These are phyloP conservation scores for Lycorma delicatula DNA, from an alignment of 1,140 invertebrate genomes.

Conservation along the genomic window DNA sequence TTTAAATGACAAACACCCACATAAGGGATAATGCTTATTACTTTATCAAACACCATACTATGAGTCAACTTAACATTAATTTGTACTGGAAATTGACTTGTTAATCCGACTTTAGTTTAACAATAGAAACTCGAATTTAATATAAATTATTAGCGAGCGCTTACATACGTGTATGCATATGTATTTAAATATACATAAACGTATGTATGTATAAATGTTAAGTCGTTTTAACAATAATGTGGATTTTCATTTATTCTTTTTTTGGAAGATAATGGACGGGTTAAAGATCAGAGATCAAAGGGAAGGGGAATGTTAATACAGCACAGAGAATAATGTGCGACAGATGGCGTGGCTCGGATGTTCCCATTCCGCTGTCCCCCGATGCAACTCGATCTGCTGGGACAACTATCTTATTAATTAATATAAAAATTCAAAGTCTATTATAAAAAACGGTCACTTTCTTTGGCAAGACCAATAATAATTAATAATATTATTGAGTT, in stretches of 20 bases:
- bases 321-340: not conserved
- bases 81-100: conserved; percentile 6
- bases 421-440: conserved; percentile 29
- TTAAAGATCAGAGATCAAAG: not conserved
- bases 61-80: conserved; percentile 5
- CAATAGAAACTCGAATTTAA: no score
- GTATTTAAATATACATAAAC: no score
- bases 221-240: no score
- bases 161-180: no score
- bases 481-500: conserved; percentile 30
- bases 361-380: not conserved
- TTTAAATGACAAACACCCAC: not conserved
- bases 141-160: no score
- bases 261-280: not conserved
- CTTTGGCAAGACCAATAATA: conserved; percentile 31
- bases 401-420: conserved; percentile 22
- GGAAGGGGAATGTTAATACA: not conserved
- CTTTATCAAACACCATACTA: not conserved
- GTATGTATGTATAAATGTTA: no score
- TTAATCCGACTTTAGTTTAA: not conserved
- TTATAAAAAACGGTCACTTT: conserved; percentile 29
- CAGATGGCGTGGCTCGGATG: not conserved
- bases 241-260: not conserved
- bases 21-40: not conserved
- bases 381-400: not conserved